These are phyloP conservation scores for Phengaris arion DNA, from an alignment of 2,888 invertebrate genomes.

Conservation along the genomic window DNA sequence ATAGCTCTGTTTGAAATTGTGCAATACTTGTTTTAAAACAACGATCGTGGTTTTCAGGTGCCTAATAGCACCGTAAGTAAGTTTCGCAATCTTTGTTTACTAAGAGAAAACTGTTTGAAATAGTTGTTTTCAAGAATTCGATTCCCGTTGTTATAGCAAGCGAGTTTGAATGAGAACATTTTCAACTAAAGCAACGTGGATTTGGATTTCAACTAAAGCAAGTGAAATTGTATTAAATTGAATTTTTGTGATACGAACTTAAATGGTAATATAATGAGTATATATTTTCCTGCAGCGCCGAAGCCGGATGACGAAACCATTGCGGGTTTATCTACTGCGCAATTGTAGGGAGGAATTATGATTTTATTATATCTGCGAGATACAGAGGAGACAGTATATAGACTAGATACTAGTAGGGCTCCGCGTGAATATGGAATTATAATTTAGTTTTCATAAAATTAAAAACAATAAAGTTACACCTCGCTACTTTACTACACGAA, in stretches of 20 bases:
- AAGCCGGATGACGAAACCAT: conserved; percentile 28
- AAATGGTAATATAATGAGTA: conserved; percentile 19
- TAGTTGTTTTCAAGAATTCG: conserved; percentile 41
- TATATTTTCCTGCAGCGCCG: conserved; percentile 31
- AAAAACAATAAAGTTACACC: too few relatives aligned
- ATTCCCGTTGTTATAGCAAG: conserved; percentile 29
- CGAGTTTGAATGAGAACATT: conserved; percentile 27
- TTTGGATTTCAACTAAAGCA: too few relatives aligned
- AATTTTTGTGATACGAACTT: conserved; percentile 24
- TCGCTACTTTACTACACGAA: too few relatives aligned
- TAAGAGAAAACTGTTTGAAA: conserved; percentile 50
- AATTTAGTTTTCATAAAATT: too few relatives aligned
- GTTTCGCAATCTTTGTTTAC: conserved; percentile 68
- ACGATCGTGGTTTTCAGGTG: conserved; percentile 65
- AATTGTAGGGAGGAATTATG: background rate
- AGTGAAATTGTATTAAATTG: conserved; percentile 19
- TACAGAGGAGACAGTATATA: too few relatives aligned
- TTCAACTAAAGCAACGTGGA: conserved; percentile 7
- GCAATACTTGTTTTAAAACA: conserved; percentile 68
- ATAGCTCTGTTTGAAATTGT: conserved; percentile 74
- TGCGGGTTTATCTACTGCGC: conserved; percentile 15
- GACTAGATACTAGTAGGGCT: too few relatives aligned
- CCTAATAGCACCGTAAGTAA: conserved; percentile 56
- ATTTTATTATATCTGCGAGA: background rate
- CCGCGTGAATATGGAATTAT: background rate